Conservation (phyloP, 2,797 vertebrate species). For the Hapalemur alaotrensis region DNA sequence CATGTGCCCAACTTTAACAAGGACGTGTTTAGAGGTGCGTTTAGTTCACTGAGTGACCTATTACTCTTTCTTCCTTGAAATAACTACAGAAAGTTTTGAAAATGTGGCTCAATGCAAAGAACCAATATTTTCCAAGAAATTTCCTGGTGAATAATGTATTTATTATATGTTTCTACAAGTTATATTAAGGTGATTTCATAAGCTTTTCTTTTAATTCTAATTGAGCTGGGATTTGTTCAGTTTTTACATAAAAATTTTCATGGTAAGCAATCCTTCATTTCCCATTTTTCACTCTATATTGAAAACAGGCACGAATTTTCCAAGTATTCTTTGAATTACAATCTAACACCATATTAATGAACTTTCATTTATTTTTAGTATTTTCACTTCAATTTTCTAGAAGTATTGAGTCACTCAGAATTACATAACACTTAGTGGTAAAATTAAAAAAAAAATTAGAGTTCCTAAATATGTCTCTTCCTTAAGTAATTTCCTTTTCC, state of each 20-base stretch:
- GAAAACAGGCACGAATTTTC: neutral
- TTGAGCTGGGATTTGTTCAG: neutral
- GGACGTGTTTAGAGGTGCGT: neutral
- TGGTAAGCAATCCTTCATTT: neutral
- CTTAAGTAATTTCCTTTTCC: neutral
- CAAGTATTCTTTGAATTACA: neutral
- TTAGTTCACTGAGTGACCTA: neutral
- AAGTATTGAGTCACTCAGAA: neutral
- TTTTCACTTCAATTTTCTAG: neutral
- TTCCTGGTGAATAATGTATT: neutral
- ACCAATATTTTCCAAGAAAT: neutral
- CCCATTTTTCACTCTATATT: neutral
- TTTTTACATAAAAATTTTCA: neutral
- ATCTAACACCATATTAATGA: neutral
- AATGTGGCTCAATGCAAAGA: neutral
- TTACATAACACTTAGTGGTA: neutral
- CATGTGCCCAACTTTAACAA: neutral
- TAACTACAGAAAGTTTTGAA: neutral
- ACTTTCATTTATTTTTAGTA: neutral
- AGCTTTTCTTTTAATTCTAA: neutral
- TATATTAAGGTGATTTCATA: neutral
- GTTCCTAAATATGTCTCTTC: constrained; percentile 7
- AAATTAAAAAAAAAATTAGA: neutral
- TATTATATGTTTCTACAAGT: neutral
- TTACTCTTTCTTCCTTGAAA: neutral